Evolutionary conservation across 2,113 vertebrate species (phyloP).

Genomic region (Esox niger): DNA sequence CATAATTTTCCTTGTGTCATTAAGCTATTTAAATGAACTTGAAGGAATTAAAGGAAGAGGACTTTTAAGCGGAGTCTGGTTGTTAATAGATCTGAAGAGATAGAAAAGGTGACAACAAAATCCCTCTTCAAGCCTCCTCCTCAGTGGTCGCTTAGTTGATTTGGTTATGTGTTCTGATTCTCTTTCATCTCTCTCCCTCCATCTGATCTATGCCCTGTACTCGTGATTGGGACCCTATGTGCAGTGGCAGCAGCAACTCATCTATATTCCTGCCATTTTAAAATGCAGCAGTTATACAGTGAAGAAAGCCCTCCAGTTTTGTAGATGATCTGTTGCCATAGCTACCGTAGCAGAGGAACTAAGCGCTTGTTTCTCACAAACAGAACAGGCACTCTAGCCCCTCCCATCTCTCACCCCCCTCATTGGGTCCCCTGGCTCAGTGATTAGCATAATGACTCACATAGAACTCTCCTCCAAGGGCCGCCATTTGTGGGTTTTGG

Average conservation of each 20-base stretch:
- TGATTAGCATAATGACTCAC: slow-evolving; percentile 74
- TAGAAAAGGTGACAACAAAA: slow-evolving; percentile 47
- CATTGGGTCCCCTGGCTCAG: slow-evolving; percentile 67
- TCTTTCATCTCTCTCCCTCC: slow-evolving; percentile 14
- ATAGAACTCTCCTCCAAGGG: slow-evolving; percentile 63
- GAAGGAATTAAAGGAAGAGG: slow-evolving; percentile 41
- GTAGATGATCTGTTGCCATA: slow-evolving; percentile 70
- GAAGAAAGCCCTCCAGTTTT: slow-evolving; percentile 64
- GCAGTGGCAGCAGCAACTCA: slow-evolving; percentile 22
- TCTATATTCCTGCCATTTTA: slow-evolving; percentile 51
- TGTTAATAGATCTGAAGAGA: slow-evolving; percentile 27
- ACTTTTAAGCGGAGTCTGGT: slow-evolving; percentile 30
- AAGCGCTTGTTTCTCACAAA: slow-evolving; percentile 54
- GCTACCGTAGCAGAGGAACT: slow-evolving; percentile 61
- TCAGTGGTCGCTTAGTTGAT: too few relatives aligned
- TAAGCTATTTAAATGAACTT: slow-evolving; percentile 60
- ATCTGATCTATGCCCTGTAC: slow-evolving; percentile 19
- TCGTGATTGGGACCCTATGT: slow-evolving; percentile 31
- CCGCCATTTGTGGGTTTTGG: slow-evolving; percentile 63
- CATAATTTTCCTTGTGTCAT: slow-evolving; percentile 44
- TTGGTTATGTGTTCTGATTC: background rate
- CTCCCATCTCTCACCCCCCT: slow-evolving; percentile 54
- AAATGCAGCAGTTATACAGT: slow-evolving; percentile 54
- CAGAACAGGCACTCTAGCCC: slow-evolving; percentile 56
- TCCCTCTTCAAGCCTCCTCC: slow-evolving; percentile 28